These are phyloP conservation scores for Pterocles orientalis DNA, from an alignment of 2,113 vertebrate genomes.

Conservation along the genomic window DNA sequence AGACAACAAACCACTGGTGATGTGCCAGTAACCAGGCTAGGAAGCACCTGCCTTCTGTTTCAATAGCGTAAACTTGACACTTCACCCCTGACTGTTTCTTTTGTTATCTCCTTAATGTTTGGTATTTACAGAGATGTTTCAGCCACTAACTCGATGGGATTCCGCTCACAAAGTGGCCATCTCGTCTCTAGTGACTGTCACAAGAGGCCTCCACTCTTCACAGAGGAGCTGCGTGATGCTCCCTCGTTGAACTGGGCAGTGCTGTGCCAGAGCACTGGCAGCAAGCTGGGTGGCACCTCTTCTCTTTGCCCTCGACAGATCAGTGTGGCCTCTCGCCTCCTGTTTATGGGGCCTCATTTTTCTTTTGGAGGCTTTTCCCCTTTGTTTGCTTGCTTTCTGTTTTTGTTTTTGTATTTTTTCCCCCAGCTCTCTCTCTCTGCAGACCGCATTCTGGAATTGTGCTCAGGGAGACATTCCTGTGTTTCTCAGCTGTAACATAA, in stretches of 20 bases:
- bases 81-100: not conserved
- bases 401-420: too few relatives aligned
- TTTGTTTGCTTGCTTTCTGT: not conserved
- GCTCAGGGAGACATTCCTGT: not conserved
- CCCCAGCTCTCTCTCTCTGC: not conserved
- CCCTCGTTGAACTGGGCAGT: not conserved
- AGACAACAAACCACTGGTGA: not conserved
- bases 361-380: not conserved
- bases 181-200: not conserved
- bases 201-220: not conserved
- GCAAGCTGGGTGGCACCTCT: not conserved
- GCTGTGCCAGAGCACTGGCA: not conserved
- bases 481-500: not conserved
- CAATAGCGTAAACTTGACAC: not conserved
- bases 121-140: not conserved
- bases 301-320: not conserved
- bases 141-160: not conserved
- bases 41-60: conserved; percentile 9
- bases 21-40: not conserved
- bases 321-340: not conserved
- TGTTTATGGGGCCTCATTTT: not conserved
- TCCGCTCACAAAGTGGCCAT: not conserved
- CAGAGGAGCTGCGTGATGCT: not conserved
- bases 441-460: not conserved
- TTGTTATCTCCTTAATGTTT: not conserved